phyloP scores from a whole-genome alignment of 2,888 invertebrate species.

The Acrobasis repandana region DNA sequence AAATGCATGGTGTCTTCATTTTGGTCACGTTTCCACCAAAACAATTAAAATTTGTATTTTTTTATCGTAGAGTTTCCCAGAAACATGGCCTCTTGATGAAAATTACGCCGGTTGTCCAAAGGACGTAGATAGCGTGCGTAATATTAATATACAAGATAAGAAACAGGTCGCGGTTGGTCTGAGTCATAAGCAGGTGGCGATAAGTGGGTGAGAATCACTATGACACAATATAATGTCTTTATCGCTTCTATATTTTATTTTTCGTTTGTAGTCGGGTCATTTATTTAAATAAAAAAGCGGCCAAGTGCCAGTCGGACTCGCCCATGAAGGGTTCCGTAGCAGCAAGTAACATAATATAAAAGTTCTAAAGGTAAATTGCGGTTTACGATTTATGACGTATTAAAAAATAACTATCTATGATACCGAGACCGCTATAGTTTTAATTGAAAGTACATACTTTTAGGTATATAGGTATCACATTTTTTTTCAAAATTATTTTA shows the following conservation, averaged over 20 bases:
- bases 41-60: slow-evolving; percentile 22
- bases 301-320: too few species aligned
- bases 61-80: slow-evolving; percentile 23
- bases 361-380: too few species aligned
- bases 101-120: slow-evolving; percentile 42
- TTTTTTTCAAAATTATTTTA: too few species aligned
- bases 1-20: slow-evolving; percentile 64
- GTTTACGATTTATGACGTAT: too few species aligned
- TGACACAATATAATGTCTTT: neutral
- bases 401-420: too few species aligned
- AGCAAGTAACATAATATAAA: too few species aligned
- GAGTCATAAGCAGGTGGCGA: slow-evolving; percentile 30
- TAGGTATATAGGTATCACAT: too few species aligned
- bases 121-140: slow-evolving; percentile 37
- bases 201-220: slow-evolving; percentile 23
- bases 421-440: too few species aligned
- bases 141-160: slow-evolving; percentile 55
- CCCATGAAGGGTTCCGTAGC: too few species aligned
- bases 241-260: neutral
- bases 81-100: slow-evolving; percentile 40
- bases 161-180: slow-evolving; percentile 37
- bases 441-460: too few species aligned
- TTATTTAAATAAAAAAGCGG: too few species aligned
- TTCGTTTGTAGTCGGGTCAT: too few species aligned
- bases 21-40: slow-evolving; percentile 26